Evolutionary conservation across 2,113 vertebrate species (phyloP).

Genomic region (Lepidothrix coronata): DNA sequence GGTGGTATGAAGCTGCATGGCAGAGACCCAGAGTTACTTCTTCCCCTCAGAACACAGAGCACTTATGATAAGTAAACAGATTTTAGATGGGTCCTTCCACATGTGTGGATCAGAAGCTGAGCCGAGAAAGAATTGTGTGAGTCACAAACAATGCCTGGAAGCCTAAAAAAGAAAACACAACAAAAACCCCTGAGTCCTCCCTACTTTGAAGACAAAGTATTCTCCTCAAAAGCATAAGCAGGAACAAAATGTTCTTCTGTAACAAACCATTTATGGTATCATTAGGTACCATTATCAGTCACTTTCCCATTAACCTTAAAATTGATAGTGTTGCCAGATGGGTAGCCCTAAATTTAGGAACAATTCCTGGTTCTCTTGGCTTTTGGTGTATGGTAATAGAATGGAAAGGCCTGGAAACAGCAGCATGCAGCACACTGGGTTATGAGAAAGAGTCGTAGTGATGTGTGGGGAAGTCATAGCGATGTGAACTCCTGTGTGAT

Average conservation of each 20-base stretch:
- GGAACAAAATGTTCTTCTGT: slow-evolving; percentile 8
- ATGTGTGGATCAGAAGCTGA: neutral
- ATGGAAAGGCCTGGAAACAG: neutral
- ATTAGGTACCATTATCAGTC: neutral
- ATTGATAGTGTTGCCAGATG: neutral
- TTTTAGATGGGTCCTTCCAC: neutral
- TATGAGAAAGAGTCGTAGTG: neutral
- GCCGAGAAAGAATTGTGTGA: neutral
- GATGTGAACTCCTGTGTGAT: neutral
- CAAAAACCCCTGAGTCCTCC: neutral
- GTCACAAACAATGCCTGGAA: slow-evolving; percentile 58
- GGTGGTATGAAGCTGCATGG: neutral
- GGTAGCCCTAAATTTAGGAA: neutral
- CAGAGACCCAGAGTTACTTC: neutral
- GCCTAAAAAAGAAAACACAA: neutral
- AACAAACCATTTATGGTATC: neutral
- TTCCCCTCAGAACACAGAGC: neutral
- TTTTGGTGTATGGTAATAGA: neutral
- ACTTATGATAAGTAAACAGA: neutral
- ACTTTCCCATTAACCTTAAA: neutral
- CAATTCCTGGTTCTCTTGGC: neutral
- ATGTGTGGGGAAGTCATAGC: neutral
- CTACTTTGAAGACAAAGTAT: neutral
- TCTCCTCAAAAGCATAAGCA: neutral
- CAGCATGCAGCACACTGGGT: neutral